Conservation (phyloP, 1,140 invertebrate genomes). For the Ooceraea biroi region DNA sequence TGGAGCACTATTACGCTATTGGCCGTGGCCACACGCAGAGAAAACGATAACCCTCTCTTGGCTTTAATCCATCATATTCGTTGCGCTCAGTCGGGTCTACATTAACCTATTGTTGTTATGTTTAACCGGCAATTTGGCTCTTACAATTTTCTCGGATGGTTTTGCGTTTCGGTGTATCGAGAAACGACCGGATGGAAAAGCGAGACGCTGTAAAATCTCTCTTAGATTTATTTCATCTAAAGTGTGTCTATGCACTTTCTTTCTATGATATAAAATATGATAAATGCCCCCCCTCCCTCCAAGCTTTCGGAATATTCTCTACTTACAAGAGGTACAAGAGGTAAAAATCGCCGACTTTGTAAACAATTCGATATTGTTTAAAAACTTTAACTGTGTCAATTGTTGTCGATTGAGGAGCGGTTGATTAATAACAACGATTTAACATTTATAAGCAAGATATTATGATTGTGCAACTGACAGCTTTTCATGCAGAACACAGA, state of each 20-base stretch:
- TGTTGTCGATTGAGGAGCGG: no score
- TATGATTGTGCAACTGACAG: no score
- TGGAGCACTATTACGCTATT: constrained; percentile 19
- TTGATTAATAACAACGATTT: no score
- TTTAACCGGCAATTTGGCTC: not conserved
- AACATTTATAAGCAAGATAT: no score
- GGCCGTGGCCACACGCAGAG: constrained; percentile 32
- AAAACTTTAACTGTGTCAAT: no score
- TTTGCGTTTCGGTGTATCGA: not conserved
- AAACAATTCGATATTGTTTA: no score
- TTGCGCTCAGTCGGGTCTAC: not conserved
- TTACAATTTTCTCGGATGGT: constrained; percentile 8
- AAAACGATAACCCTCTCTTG: constrained; percentile 14
- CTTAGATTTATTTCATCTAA: not conserved
- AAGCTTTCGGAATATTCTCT: no score
- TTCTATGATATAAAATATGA: no score
- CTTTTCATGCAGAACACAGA: not conserved
- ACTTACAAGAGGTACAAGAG: no score
- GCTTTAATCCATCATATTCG: constrained; percentile 44
- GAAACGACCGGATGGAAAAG: not conserved
- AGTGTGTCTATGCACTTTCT: no score
- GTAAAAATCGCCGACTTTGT: no score
- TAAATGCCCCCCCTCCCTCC: no score
- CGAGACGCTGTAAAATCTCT: not conserved
- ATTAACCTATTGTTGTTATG: constrained; percentile 11